Evolutionary conservation across 2,888 invertebrate genomes (phyloP).

Genomic region (Tuta absoluta): DNA sequence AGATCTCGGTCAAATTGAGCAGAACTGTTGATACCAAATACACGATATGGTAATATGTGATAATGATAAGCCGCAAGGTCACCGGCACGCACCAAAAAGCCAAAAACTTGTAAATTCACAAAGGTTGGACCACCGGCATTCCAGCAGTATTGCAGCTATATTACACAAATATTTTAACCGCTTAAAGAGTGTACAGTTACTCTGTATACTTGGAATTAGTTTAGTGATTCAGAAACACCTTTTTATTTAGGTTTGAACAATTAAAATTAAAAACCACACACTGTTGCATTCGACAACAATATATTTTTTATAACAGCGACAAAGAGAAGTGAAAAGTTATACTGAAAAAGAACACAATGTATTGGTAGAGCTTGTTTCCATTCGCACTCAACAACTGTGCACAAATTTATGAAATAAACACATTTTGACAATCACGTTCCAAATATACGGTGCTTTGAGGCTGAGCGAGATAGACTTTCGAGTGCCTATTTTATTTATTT

Average conservation of each 20-base stretch:
- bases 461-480: too few species aligned
- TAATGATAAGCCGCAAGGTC: constrained; percentile 59
- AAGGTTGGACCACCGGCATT: constrained; percentile 7
- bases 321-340: neutral
- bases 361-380: neutral
- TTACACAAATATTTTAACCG: neutral
- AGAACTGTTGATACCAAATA: constrained; percentile 50
- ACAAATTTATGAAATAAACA: neutral
- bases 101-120: constrained; percentile 33
- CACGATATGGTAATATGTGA: constrained; percentile 51
- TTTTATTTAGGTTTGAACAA: neutral
- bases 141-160: neutral
- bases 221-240: neutral
- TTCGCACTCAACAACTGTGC: neutral
- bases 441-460: neutral
- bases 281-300: neutral
- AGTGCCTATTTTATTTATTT: too few species aligned
- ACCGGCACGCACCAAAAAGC: constrained; percentile 21
- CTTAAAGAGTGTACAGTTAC: neutral
- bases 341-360: neutral
- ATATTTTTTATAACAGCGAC: neutral
- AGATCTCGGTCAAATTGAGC: constrained; percentile 40
- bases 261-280: neutral
- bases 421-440: constrained; percentile 5
- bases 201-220: neutral